These are phyloP conservation scores for Hippopotamus amphibius DNA, from an alignment of 2,113 vertebrate species.

Conservation along the genomic window DNA sequence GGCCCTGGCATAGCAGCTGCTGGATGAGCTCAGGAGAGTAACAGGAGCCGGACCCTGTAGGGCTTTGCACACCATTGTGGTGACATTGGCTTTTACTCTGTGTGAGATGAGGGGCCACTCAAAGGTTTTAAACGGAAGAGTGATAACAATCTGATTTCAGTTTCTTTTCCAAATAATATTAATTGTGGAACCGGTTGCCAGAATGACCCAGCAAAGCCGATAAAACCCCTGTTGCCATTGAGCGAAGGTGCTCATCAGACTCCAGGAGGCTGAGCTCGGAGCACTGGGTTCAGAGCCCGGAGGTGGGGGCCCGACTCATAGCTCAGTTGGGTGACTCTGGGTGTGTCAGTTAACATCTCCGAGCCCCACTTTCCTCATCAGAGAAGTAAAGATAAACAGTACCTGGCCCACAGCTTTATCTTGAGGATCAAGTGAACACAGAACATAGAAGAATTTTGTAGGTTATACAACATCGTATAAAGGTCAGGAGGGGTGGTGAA, in stretches of 20 bases:
- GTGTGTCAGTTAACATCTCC: not conserved
- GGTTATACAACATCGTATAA: not conserved
- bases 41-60: not conserved
- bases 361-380: not conserved
- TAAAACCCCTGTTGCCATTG: not conserved
- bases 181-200: not conserved
- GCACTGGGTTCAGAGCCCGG: not conserved
- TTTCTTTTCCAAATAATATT: conserved; percentile 19
- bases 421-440: not conserved
- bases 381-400: not conserved
- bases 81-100: not conserved
- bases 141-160: not conserved
- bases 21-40: not conserved
- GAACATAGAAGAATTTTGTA: not conserved
- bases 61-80: not conserved
- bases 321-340: not conserved
- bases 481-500: not conserved
- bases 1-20: not conserved
- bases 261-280: not conserved
- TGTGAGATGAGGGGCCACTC: not conserved
- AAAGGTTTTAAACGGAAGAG: not conserved
- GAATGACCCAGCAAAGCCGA: not conserved
- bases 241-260: not conserved
- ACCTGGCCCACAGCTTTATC: not conserved
- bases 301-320: not conserved